A percentile compares a stretch with the other conserved stretches of the same genome.
Conservation (phyloP, 2,888 invertebrate genomes). For the Eulithis testata region DNA sequence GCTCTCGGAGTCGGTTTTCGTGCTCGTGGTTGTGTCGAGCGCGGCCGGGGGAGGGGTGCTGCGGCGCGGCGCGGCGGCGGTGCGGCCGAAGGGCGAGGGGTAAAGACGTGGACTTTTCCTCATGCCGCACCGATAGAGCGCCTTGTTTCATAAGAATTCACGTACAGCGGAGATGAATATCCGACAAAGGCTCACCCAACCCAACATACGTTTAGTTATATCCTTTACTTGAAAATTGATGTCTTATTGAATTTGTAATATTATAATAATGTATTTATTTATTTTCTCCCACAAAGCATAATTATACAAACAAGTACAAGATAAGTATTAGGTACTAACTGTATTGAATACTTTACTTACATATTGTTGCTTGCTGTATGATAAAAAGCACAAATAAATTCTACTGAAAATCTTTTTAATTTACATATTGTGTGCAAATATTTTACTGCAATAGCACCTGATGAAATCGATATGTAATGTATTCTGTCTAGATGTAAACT, state of each 20-base stretch:
- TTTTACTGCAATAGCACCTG: too few species aligned
- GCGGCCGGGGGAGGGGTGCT: conserved; percentile 36
- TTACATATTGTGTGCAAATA: too few species aligned
- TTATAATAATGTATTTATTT: too few species aligned
- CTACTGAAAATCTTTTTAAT: too few species aligned
- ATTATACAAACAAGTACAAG: too few species aligned
- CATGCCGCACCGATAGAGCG: conserved; percentile 44
- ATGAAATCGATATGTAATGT: too few species aligned
- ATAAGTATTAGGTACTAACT: too few species aligned
- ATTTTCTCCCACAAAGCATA: too few species aligned
- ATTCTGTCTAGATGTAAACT: too few species aligned
- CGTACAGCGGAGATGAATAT: conserved; percentile 56
- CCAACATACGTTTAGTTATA: conserved; percentile 44
- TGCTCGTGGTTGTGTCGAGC: conserved; percentile 52
- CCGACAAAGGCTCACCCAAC: conserved; percentile 52
- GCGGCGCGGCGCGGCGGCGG: conserved; percentile 42
- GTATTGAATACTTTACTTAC: conserved; percentile 1
- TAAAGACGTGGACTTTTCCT: conserved; percentile 49
- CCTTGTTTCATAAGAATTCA: conserved; percentile 61
- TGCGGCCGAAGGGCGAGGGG: conserved; percentile 37
- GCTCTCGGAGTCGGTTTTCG: conserved; percentile 74
- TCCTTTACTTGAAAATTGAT: conserved; percentile 37
- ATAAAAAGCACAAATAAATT: not conserved
- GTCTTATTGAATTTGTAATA: conserved; percentile 31
- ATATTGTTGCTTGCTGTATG: not conserved